A percentile compares a stretch with the other conserved stretches of the same genome.
These are phyloP conservation scores for Bufo bufo DNA, from an alignment of 2,113 vertebrate genomes.

Conservation along the genomic window DNA sequence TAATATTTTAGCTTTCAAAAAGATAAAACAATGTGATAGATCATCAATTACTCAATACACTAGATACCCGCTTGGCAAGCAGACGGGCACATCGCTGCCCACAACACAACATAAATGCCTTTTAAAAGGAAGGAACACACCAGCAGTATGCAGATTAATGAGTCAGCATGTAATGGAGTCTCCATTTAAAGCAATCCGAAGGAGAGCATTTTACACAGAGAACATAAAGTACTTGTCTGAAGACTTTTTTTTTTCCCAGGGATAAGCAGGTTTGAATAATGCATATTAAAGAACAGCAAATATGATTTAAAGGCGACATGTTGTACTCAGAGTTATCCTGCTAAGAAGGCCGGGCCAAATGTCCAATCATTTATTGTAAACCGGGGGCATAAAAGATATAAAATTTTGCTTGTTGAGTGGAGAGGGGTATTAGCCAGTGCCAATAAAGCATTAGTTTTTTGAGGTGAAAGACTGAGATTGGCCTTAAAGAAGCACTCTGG, in stretches of 20 bases:
- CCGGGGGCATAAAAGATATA: neutral
- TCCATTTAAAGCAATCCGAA: constrained; percentile 60
- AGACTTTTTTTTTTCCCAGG: constrained; percentile 18
- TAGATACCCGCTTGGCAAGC: constrained; percentile 65
- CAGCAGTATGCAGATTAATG: constrained; percentile 61
- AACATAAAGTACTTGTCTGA: constrained; percentile 28
- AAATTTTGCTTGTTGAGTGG: neutral
- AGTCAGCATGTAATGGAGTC: constrained; percentile 63
- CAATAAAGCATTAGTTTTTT: neutral
- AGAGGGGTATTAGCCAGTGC: neutral
- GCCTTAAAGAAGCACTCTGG: too few species aligned
- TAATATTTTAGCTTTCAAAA: constrained; percentile 65
- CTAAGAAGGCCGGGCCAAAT: neutral
- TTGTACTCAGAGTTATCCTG: constrained; percentile 58
- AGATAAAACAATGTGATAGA: constrained; percentile 60
- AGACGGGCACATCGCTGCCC: constrained; percentile 60
- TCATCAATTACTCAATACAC: constrained; percentile 63
- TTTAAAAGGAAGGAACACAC: constrained; percentile 56
- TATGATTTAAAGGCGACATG: constrained; percentile 59
- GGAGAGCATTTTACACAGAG: constrained; percentile 48
- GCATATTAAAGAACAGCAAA: constrained; percentile 63
- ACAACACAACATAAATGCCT: constrained; percentile 58
- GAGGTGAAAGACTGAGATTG: too few species aligned
- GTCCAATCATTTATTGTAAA: neutral
- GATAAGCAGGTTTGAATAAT: constrained; percentile 60